These are phyloP conservation scores for Papilio machaon DNA, from an alignment of 1,140 invertebrate species.

Conservation along the genomic window DNA sequence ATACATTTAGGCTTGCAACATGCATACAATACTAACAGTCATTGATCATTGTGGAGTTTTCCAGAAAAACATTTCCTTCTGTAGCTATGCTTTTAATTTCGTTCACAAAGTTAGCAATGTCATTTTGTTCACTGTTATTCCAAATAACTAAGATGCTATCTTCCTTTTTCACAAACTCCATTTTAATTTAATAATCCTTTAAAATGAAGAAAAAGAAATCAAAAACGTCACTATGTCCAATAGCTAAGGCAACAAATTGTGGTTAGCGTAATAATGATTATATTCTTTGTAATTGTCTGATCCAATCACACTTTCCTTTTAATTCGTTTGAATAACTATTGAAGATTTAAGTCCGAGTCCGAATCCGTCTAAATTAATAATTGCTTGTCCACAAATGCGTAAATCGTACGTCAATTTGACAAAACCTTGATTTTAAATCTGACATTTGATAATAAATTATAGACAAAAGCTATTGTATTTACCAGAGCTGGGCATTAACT, in stretches of 20 bases:
- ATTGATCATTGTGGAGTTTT: slow-evolving; percentile 76
- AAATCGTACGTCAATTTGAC: background rate
- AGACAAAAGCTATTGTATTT: too few relatives aligned
- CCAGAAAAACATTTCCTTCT: slow-evolving; percentile 66
- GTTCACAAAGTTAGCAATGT: slow-evolving; percentile 67
- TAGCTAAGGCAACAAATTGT: background rate
- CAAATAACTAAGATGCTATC: slow-evolving; percentile 74
- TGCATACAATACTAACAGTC: slow-evolving; percentile 59
- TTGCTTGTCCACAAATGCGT: background rate
- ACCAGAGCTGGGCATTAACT: too few relatives aligned
- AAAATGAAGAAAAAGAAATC: background rate
- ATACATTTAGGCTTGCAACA: background rate
- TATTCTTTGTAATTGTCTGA: background rate
- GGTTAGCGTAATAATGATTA: background rate
- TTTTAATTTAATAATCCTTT: slow-evolving; percentile 46
- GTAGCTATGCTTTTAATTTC: slow-evolving; percentile 59
- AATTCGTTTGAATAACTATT: background rate
- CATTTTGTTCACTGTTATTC: slow-evolving; percentile 65
- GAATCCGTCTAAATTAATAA: background rate
- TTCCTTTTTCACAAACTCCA: slow-evolving; percentile 68
- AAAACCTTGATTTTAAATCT: background rate
- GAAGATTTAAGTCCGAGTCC: background rate
- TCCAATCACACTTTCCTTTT: background rate
- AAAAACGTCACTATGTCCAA: background rate
- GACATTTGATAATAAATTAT: too few relatives aligned